Evolutionary conservation across 64 coral and sea anemone species (phyloP), one percentile per base, ranked within the genome.

Genomic region (Astreopora myriophthalma): DNA sequence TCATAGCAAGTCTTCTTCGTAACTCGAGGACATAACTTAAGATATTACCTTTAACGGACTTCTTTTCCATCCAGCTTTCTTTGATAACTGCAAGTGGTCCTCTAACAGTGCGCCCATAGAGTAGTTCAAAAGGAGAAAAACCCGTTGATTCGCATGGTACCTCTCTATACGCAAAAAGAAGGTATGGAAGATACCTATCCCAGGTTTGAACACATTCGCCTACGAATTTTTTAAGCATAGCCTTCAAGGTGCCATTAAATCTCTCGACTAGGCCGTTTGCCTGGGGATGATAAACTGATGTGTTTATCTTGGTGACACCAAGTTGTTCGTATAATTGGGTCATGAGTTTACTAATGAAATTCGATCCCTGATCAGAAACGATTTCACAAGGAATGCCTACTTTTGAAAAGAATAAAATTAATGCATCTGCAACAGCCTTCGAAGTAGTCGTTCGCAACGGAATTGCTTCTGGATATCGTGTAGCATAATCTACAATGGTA

Each of bases 91-190:
- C 37, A 3, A 95, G 80, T 14, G 88, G 82, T n/a, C 80, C 93
- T 20, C 79, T 37, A 8, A 91, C 60, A 2, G 57, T 65, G 11
- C 88, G 52, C 9, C 81, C 93, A 90, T 90, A 95, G 6, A 95
- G 72, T 19, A 95, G 38, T 63, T 75, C 80, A 63, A 85, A 84
- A 3, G 80, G 93, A 40, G 93, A 95, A 22, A 36, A 76, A 12
- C 88, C 93, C 6, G 93, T 95, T 10, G 93, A 90, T 8, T 85
- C 30, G 23, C 39, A 68, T 29, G 93, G 87, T 25, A 95, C 88
- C 74, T 94, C 93, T 20, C 73, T 44, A 32, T 95, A 90, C 1
- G 93, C 80, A 64, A 95, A 95, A 12, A 86, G 44, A 36, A 84
- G 8, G 26, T 42, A 67, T 13, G 87, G 87, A 49, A 90, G 22